phyloP scores from a whole-genome alignment of 2,113 vertebrate genomes.

The Brachyistius frenatus region DNA sequence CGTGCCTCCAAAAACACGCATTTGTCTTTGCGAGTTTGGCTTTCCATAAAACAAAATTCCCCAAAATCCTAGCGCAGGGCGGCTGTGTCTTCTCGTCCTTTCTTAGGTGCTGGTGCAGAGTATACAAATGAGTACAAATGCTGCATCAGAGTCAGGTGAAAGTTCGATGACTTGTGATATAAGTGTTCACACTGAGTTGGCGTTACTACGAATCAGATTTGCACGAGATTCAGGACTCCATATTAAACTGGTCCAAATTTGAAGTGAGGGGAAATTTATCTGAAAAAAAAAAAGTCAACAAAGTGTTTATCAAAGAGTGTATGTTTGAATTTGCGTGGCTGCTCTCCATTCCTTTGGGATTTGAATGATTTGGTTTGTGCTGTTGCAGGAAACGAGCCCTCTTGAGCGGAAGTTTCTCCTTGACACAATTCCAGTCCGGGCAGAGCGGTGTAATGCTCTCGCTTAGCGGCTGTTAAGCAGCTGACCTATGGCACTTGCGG shows the following conservation, averaged over 20 bases:
- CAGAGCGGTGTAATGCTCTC: slow-evolving; percentile 35
- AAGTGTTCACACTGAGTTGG: slow-evolving; percentile 4
- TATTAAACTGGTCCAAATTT: background rate
- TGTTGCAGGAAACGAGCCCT: slow-evolving; percentile 54
- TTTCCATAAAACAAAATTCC: slow-evolving; percentile 1
- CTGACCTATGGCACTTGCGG: slow-evolving; percentile 70
- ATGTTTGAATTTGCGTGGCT: background rate
- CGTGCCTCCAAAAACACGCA: background rate
- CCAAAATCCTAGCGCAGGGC: background rate
- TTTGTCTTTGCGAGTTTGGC: slow-evolving; percentile 13
- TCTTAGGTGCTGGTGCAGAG: background rate
- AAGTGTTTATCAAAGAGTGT: background rate
- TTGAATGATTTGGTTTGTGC: slow-evolving; percentile 42
- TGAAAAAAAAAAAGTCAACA: background rate
- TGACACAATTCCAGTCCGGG: slow-evolving; percentile 23
- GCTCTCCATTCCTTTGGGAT: slow-evolving; percentile 22
- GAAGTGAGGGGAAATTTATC: background rate
- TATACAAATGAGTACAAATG: slow-evolving; percentile 1
- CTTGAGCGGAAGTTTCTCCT: slow-evolving; percentile 41
- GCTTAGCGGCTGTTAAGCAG: slow-evolving; percentile 45
- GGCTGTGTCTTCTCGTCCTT: too few species aligned
- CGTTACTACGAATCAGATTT: background rate
- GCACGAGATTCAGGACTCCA: background rate
- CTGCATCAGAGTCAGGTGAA: background rate
- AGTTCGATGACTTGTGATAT: background rate